Conservation (phyloP, 2,113 vertebrate species). For the Oryzias curvinotus region DNA sequence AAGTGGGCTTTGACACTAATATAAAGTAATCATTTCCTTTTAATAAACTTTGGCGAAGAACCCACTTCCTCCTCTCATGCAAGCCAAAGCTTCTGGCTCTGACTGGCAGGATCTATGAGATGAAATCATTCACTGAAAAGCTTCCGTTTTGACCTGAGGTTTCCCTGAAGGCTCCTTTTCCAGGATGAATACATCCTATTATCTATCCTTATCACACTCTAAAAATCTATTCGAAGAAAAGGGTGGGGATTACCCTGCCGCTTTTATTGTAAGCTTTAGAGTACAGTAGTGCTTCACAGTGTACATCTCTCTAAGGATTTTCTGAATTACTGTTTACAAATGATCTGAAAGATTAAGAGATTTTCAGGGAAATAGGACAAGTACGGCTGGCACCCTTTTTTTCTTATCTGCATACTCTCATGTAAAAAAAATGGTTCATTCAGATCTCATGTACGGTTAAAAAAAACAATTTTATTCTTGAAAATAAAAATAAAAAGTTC, state of each 20-base stretch:
- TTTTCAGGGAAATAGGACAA: too few relatives aligned
- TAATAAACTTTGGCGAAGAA: too few relatives aligned
- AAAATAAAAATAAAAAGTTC: too few relatives aligned
- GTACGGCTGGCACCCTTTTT: too few relatives aligned
- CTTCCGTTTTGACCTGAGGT: constrained; percentile 7
- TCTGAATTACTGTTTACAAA: background rate
- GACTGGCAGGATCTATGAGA: constrained; percentile 1
- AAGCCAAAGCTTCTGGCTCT: constrained; percentile 10
- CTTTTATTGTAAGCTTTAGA: background rate
- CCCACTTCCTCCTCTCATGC: too few relatives aligned
- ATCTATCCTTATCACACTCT: constrained; percentile 2
- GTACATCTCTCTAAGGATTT: background rate
- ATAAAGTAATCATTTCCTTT: too few relatives aligned
- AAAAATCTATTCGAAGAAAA: background rate
- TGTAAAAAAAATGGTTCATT: too few relatives aligned
- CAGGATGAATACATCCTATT: constrained; percentile 9
- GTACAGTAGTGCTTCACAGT: background rate
- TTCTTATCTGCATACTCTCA: too few relatives aligned
- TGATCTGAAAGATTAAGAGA: too few relatives aligned
- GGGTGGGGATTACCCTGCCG: background rate
- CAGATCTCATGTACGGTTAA: too few relatives aligned
- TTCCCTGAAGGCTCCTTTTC: constrained; percentile 10
- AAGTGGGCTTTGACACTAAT: too few relatives aligned
- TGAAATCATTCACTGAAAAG: constrained; percentile 7
- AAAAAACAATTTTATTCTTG: too few relatives aligned